Base-by-base conservation (phyloP, 2,888 invertebrate genomes). In the Phyto melanocephala region DNA sequence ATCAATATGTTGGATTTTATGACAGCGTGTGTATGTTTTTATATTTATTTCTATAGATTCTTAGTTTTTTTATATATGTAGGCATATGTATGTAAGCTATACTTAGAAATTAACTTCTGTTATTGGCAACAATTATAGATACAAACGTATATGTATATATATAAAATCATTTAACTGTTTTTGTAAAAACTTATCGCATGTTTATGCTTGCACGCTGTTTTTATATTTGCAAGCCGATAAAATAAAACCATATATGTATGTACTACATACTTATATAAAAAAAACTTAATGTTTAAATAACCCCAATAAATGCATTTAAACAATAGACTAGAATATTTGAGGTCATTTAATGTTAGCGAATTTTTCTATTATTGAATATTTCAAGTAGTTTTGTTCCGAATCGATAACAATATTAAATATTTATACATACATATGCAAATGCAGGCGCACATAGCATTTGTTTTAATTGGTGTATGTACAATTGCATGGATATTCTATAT, bases 51-150 rank as follows among this genome's bases (percentile, higher is more conserved):
- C 5, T 37, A 52, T n/a, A 52, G n/a, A 40, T 47, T 42, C 20
- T 20, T 63, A 15, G 7, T 50, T 13, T 13, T 37, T 56, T 47
- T 56, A 24, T 54, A 54, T 47, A 15, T n/a, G 4, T 56, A 28
- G n/a, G 7, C 15, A 15, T 33, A 33, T 33, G 33, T 33, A 33
- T 40, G 11, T 42, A 22, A 42, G 35, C 10, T 22, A 3, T 20
- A 33, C 28, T 47, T 10, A 56, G 13, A 40, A n/a, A n/a, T n/a
- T n/a, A n/a, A 10, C 54, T 71, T 68, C 37, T 17, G 74, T 70
- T 60, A 70, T 20, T 80, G 77, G 74, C 76, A 77, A 77, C 70
- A 72, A 72, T 81, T n/a, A n/a, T n/a, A n/a, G n/a, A n/a, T n/a
- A n/a, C n/a, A 13, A 13, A 13, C 13, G 11, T n/a, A 4, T 40